Evolutionary conservation across 2,113 vertebrate genomes (phyloP), one percentile per base, ranked within the genome.

Genomic region (Centropus unirufus): DNA sequence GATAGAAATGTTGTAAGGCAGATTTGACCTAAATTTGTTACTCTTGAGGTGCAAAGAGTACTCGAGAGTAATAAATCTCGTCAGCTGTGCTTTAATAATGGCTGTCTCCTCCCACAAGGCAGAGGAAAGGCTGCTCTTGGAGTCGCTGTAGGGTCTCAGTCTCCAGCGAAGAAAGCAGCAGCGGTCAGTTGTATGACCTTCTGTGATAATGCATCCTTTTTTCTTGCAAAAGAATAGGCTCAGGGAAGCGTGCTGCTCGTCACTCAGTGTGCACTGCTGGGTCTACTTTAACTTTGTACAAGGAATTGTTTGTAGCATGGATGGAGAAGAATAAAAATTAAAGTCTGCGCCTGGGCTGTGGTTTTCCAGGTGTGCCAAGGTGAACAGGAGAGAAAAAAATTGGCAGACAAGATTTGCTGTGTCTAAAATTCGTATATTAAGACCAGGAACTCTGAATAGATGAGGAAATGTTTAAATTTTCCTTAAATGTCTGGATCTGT

Each of bases 11-110:
- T 88, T 0, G 0, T 88, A 20, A 92, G 64, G 64, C 64, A 78
- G 49, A 75, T 92, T 75, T 92, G 76, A 93, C 85, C 85, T 68
- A 51, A 84, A 90, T 95, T 94, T 90, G 64, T 78, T 89, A 58
- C 73, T 96, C 77, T 83, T 80, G 68, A 74, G 52, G 47, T 93
- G 44, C 72, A 80, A 46, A 85, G 58, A 90, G 36, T 86, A 72
- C 57, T 88, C 2, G 0, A 63, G 70, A 79, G 64, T 68, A 89
- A 86, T 90, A 83, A 86, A 81, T 95, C n/a, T 92, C 93, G 85
- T 46, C 74, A 81, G 63, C 82, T 61, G 34, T 90, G 46, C 46
- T 67, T 70, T 78, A 27, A 11, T 75, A 29, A 5, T 83, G 82
- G 27, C 85, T 83, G 75, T 78, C 27, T 68, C 49, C n/a, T 91